Percentiles rank a stretch among this genome's conserved stretches.
phyloP scores from a whole-genome alignment of 92 coral and sea anemone species.

The Blastomussa wellsi region DNA sequence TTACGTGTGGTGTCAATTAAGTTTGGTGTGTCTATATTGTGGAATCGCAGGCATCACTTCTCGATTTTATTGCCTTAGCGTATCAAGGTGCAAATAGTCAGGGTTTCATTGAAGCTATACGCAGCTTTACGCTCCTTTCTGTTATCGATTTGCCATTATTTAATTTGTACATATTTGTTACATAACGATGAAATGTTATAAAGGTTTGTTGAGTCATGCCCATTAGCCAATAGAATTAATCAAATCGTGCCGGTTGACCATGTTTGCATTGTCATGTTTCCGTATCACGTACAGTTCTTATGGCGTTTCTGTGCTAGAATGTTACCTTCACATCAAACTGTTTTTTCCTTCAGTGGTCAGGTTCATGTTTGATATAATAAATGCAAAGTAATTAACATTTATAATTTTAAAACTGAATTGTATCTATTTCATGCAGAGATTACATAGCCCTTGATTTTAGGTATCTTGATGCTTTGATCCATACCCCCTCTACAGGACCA shows the following conservation, averaged over 20 bases:
- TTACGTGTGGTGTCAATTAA: too few species aligned
- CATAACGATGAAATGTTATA: not conserved
- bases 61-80: too few species aligned
- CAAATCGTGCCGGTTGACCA: not conserved
- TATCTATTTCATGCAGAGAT: not conserved
- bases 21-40: not conserved
- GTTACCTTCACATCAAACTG: not conserved
- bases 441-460: not conserved
- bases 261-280: not conserved
- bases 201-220: not conserved
- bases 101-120: not conserved
- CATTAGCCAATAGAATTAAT: not conserved
- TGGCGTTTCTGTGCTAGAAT: not conserved
- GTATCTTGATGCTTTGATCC: too few species aligned
- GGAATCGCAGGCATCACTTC: not conserved
- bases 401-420: not conserved
- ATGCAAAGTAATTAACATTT: not conserved
- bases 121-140: not conserved
- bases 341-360: not conserved
- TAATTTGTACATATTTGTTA: not conserved
- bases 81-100: not conserved
- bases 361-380: not conserved
- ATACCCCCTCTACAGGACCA: too few species aligned
- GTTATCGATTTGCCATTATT: not conserved
- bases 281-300: constrained; percentile 1